phyloP scores from a whole-genome alignment of 2,888 invertebrate species.

The Ochropleura plecta region DNA sequence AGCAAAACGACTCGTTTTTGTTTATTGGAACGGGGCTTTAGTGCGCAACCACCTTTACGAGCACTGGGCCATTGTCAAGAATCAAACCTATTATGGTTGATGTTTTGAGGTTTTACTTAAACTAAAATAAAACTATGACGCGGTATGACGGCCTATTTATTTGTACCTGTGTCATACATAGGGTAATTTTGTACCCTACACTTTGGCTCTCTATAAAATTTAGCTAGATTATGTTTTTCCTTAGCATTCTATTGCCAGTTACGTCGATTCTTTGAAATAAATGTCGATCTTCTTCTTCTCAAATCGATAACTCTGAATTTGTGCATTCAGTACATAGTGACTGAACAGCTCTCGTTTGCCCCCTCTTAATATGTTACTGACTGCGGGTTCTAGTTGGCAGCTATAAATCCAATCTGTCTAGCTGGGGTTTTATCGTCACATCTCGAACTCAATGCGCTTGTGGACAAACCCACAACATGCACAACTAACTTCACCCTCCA shows the following conservation, averaged over 20 bases:
- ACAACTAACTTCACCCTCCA: not conserved
- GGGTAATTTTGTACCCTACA: not conserved
- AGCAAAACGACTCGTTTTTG: too few species aligned
- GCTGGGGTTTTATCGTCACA: not conserved
- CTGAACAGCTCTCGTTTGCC: not conserved
- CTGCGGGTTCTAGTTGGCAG: not conserved
- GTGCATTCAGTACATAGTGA: not conserved
- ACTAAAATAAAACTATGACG: not conserved
- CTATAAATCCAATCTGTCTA: not conserved
- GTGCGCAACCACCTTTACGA: conserved; percentile 3
- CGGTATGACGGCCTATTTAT: not conserved
- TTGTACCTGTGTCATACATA: not conserved
- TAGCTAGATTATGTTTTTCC: not conserved
- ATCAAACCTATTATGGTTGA: not conserved
- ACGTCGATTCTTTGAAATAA: not conserved
- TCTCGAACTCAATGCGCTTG: not conserved
- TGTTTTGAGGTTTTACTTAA: conserved; percentile 6
- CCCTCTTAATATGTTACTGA: not conserved
- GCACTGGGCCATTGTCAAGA: not conserved
- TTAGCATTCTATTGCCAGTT: not conserved
- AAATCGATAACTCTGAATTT: not conserved
- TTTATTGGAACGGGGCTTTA: too few species aligned
- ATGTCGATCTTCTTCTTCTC: not conserved
- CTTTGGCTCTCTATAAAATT: not conserved
- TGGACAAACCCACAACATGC: not conserved